These are phyloP conservation scores for Acronicta leporina DNA, from an alignment of 2,888 invertebrate species.

Conservation along the genomic window DNA sequence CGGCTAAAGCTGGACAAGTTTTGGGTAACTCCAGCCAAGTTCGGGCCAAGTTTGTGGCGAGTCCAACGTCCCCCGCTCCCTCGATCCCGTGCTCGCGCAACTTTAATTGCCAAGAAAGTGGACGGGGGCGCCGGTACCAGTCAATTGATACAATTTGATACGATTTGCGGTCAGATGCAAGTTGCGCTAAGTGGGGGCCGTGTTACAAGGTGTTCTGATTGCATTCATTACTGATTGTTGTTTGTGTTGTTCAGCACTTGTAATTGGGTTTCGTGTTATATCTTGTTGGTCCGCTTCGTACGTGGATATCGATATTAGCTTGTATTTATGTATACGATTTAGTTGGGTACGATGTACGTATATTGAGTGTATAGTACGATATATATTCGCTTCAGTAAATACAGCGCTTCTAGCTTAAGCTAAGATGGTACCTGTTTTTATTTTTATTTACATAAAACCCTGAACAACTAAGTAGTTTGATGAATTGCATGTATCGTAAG, in stretches of 20 bases:
- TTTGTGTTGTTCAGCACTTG: conserved; percentile 44
- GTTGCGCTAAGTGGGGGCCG: conserved; percentile 50
- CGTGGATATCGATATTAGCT: conserved; percentile 26
- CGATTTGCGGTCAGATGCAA: conserved; percentile 67
- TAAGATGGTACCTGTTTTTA: no score
- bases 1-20: conserved; percentile 75
- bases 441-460: no score
- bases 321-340: conserved; percentile 6
- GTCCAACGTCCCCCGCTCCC: conserved; percentile 29
- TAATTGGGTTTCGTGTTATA: conserved; percentile 43
- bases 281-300: conserved; percentile 21
- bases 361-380: no score
- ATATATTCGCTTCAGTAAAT: no score
- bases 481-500: no score
- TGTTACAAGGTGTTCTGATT: conserved; percentile 63
- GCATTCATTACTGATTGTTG: conserved; percentile 54
- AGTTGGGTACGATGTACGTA: neutral
- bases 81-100: conserved; percentile 71
- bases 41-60: conserved; percentile 66
- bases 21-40: conserved; percentile 56
- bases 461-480: no score
- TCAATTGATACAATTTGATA: conserved; percentile 80
- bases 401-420: no score
- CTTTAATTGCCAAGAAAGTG: conserved; percentile 80
- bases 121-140: conserved; percentile 57